Evolutionary conservation across 35 echinoderm and acorn worm genomes (phyloP).

Genomic region (Apostichopus japonicus): DNA sequence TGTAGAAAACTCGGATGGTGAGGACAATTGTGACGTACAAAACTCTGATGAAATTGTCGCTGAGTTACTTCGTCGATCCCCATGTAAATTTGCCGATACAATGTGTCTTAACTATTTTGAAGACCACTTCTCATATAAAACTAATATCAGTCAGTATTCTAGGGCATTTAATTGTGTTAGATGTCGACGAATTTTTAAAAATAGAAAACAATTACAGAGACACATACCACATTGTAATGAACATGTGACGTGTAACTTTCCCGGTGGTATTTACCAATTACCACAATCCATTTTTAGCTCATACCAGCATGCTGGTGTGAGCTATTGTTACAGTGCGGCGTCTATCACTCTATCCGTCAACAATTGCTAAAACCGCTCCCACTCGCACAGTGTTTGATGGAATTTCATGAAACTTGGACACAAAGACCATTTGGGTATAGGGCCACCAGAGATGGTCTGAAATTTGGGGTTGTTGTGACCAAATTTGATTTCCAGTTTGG

Average conservation of each 20-base stretch:
- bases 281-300: constrained; percentile 9
- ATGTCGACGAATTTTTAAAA: constrained; percentile 13
- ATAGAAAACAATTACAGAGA: background rate
- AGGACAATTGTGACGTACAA: background rate
- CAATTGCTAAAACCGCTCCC: too few relatives aligned
- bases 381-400: too few relatives aligned
- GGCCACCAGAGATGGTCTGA: too few relatives aligned
- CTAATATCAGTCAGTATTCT: constrained; percentile 27
- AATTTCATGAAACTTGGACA: too few relatives aligned
- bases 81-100: background rate
- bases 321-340: too few relatives aligned
- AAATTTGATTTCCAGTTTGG: too few relatives aligned
- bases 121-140: constrained; percentile 63
- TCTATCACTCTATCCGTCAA: too few relatives aligned
- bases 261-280: constrained; percentile 33
- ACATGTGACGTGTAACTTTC: constrained; percentile 40
- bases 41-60: background rate
- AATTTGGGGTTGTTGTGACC: too few relatives aligned
- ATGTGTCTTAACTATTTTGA: constrained; percentile 55
- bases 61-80: constrained; percentile 44
- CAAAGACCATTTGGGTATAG: too few relatives aligned
- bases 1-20: background rate
- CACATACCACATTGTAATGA: constrained; percentile 52
- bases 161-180: constrained; percentile 15
- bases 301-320: too few relatives aligned